Base-by-base conservation (phyloP, 2,888 invertebrate species). In the Tetheella fluctuosa region DNA sequence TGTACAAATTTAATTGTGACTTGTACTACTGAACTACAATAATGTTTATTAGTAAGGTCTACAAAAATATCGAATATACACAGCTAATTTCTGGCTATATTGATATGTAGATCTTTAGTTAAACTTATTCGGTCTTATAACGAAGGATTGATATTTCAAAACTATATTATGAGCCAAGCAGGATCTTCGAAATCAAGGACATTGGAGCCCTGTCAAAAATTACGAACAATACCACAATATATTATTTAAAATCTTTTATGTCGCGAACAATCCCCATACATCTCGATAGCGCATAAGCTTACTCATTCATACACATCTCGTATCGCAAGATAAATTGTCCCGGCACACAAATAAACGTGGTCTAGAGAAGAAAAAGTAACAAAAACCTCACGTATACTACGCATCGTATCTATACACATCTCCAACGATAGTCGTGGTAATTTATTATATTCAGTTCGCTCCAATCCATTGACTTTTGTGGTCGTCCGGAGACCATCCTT, bases 401-500 rank as follows among this genome's bases (percentile, higher is more conserved):
- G 63, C 63, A 59, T 76, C 65, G 65, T 81, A 81, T 82, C 81
- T 82, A 78, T 76, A 81, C 81, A 79, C 79, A 85, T 88, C 86
- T 84, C 80, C 78, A 74, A 79, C 78, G 84, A 85, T 86, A 84
- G 84, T 76, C 82, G 83, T 80, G 77, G 88, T 90, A 87, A 92
- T 92, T 92, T 93, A 91, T 92, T 91, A 90, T 89, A 88, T 89
- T 86, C 88, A 83, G 85, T 83, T 83, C 81, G 85, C 83, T 85
- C 79, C 88, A 84, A 89, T 85, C 88, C 90, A 90, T 91, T 90
- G 90, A 89, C 84, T 90, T 85, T 89, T 84, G 91, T 86, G 88
- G 88, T 84, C 85, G 85, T 82, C 80, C 83, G 77, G 83, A 77
- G 83, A 81, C 76, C 77, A 82, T 84, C 89, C 83, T 88, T 93